These are phyloP conservation scores for Tetraodon nigroviridis DNA, from an alignment of 2,113 vertebrate genomes.

Conservation along the genomic window DNA sequence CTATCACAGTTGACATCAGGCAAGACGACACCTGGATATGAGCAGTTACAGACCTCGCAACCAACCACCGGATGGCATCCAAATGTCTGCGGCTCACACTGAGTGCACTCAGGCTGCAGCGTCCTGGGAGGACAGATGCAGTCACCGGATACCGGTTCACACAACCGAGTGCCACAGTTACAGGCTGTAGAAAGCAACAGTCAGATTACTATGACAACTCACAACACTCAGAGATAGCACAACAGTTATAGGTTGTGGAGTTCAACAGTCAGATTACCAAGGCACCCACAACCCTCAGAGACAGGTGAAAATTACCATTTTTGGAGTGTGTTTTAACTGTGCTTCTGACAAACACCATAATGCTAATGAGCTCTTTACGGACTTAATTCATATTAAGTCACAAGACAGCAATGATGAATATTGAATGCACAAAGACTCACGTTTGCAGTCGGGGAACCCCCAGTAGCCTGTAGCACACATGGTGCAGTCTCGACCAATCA, in stretches of 20 bases:
- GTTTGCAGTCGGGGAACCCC: slow-evolving; percentile 92
- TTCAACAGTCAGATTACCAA: too few relatives aligned
- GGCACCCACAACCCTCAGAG: too few relatives aligned
- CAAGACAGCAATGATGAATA: too few relatives aligned
- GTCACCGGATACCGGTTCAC: slow-evolving; percentile 84
- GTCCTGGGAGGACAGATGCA: slow-evolving; percentile 93
- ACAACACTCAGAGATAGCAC: too few relatives aligned
- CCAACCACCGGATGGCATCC: slow-evolving; percentile 93
- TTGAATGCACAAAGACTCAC: slow-evolving; percentile 73
- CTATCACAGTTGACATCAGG: slow-evolving; percentile 77
- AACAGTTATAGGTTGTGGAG: too few relatives aligned
- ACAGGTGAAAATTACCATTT: too few relatives aligned
- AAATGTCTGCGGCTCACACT: slow-evolving; percentile 87
- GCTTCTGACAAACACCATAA: too few relatives aligned
- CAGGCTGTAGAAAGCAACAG: slow-evolving; percentile 76
- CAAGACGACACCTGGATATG: slow-evolving; percentile 75
- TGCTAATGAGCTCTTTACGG: too few relatives aligned
- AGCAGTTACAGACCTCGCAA: slow-evolving; percentile 95
- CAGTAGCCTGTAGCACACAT: slow-evolving; percentile 92
- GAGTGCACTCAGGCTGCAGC: slow-evolving; percentile 80
- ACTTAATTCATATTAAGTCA: too few relatives aligned
- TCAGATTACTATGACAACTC: too few relatives aligned
- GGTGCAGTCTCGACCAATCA: slow-evolving; percentile 93
- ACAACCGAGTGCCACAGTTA: slow-evolving; percentile 82
- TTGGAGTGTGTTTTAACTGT: too few relatives aligned